Evolutionary conservation across 2,888 invertebrate genomes (phyloP), one percentile per base, ranked within the genome.

Genomic region (Cheilosia grossa): DNA sequence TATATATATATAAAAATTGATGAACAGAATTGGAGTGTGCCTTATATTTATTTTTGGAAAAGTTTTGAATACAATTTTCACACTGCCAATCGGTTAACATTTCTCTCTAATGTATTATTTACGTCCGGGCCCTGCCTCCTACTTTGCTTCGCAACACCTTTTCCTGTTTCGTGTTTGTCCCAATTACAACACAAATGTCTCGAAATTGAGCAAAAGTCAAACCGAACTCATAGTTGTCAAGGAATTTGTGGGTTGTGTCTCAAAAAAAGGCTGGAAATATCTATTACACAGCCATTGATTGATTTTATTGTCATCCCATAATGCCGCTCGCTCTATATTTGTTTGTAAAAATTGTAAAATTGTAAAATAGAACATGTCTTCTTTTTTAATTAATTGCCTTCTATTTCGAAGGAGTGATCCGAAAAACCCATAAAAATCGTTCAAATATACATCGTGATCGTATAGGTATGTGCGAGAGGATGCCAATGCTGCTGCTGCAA

Each of bases 401-500:
- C 70, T 51, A 27, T 59, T 59, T 40, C 51, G 47, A 72, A 69
- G 33, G 47, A 67, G 42, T 54, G 24, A 17, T 67, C 37, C 19
- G 9, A 51, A 70, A 44, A 70, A 61, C 17, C 42, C 75, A 37
- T 67, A 53, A 75, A 75, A 53, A 59, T 33, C 33, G 19, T 51
- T 59, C 15, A 67, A 66, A 58, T 49, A 27, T 9, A 59, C 66
- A 49, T 49, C 74, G 47, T 30, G 54, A 10, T 37, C 37, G 37
- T 37, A 6, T 0, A n/a, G n/a, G n/a, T n/a, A 33, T 33, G 10
- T 64, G 44, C 15, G 27, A 17, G 74, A 56, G 40, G 49, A 75
- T 59, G 51, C 42, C 58, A 64, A 66, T 74, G 64, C 33, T 63
- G 53, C 73, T 64, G 56, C 40, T 74, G 66, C 74, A 74, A 58